Conservation (phyloP, 1,140 invertebrate species). For the Drosophila sproati region DNA sequence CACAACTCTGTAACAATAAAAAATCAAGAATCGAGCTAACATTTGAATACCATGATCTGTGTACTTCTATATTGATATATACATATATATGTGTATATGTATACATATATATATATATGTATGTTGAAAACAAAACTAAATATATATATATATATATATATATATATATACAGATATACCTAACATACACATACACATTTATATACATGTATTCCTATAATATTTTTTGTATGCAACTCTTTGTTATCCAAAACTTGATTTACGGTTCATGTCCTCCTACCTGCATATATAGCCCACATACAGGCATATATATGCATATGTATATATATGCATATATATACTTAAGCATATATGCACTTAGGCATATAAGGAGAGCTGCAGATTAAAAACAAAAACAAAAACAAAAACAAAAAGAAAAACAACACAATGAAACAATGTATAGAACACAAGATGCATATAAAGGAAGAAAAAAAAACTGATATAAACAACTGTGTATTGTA, state of each 20-base stretch:
- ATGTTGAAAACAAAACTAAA: constrained; percentile 6
- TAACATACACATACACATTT: constrained; percentile 62
- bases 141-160: constrained; percentile 41
- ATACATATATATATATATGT: constrained; percentile 22
- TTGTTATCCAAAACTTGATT: constrained; percentile 26
- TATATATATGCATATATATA: constrained; percentile 7
- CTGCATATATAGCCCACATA: constrained; percentile 43
- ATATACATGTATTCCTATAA: constrained; percentile 71
- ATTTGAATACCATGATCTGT: constrained; percentile 12
- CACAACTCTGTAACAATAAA: constrained; percentile 30
- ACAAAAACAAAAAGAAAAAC: constrained; percentile 1
- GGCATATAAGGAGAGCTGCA: constrained; percentile 69
- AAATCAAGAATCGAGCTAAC: constrained; percentile 24
- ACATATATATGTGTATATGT: constrained; percentile 30
- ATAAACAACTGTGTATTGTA: constrained; percentile 55
- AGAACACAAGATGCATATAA: constrained; percentile 48
- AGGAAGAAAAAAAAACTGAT: constrained; percentile 52
- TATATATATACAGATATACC: constrained; percentile 50
- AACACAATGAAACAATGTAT: constrained; percentile 73
- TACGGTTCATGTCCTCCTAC: constrained; percentile 47
- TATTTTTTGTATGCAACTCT: constrained; percentile 48
- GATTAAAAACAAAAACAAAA: constrained; percentile 25
- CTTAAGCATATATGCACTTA: constrained; percentile 35
- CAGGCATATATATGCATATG: constrained; percentile 5
- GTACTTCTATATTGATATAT: constrained; percentile 6